phyloP scores from a whole-genome alignment of 2,888 invertebrate genomes.

The Apoderus coryli region DNA sequence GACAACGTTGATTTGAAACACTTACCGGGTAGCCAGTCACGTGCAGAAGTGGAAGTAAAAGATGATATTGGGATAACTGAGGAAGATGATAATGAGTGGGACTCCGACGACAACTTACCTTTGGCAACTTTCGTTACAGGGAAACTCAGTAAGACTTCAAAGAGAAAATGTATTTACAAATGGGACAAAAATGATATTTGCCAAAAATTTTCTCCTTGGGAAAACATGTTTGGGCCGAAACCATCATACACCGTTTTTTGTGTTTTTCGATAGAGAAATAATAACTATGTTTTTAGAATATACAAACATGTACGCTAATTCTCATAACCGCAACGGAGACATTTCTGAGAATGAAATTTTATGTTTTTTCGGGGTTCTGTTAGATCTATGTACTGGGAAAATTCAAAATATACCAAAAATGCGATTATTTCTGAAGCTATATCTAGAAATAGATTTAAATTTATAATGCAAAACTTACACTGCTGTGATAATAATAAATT shows the following conservation, averaged over 20 bases:
- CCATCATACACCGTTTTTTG: conserved; percentile 1
- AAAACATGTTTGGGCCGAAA: conserved; percentile 2
- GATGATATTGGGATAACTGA: no score
- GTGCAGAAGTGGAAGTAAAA: conserved; percentile 1
- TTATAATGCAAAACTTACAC: conserved; percentile 2
- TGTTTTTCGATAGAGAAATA: conserved; percentile 1
- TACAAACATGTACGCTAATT: conserved; percentile 7
- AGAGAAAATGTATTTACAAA: neutral
- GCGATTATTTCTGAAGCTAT: conserved; percentile 1
- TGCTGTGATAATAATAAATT: conserved; percentile 18
- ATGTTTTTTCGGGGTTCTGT: conserved; percentile 15
- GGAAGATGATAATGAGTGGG: conserved; percentile 1
- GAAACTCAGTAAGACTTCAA: neutral
- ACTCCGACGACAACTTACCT: conserved; percentile 2
- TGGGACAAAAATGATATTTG: neutral
- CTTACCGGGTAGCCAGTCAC: conserved; percentile 4
- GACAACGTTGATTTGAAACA: conserved; percentile 2
- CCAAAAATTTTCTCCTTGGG: neutral
- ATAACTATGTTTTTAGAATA: conserved; percentile 1
- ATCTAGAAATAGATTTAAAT: conserved; percentile 3
- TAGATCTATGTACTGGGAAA: conserved; percentile 17
- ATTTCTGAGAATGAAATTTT: conserved; percentile 12
- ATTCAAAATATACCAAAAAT: conserved; percentile 14
- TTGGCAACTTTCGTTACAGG: conserved; percentile 1
- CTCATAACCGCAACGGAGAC: conserved; percentile 7